Evolutionary conservation across 2,888 invertebrate genomes (phyloP).

Genomic region (Pemphredon lugubris): DNA sequence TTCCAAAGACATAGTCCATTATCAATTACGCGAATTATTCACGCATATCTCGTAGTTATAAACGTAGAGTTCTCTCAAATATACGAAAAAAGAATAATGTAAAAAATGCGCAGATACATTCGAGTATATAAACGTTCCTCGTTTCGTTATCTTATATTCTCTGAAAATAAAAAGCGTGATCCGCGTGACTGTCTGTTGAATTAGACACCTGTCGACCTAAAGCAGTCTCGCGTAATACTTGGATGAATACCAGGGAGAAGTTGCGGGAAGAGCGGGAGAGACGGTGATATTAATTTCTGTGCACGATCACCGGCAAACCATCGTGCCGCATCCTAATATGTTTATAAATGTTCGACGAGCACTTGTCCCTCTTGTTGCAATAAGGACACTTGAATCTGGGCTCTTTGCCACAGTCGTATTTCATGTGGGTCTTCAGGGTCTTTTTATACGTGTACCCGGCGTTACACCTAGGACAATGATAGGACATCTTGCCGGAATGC

Average conservation of each 20-base stretch:
- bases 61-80: not conserved
- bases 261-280: not conserved
- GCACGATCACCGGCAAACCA: slow-evolving; percentile 76
- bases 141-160: no score
- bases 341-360: slow-evolving; percentile 81
- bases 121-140: not conserved
- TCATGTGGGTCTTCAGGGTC: slow-evolving; percentile 81
- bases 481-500: slow-evolving; percentile 72
- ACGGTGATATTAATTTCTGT: slow-evolving; percentile 64
- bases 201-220: no score
- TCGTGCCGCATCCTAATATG: slow-evolving; percentile 77
- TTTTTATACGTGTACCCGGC: slow-evolving; percentile 80
- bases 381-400: slow-evolving; percentile 81
- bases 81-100: not conserved
- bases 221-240: not conserved
- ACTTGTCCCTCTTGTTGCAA: slow-evolving; percentile 83
- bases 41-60: no score
- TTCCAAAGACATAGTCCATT: no score
- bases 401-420: slow-evolving; percentile 81
- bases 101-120: not conserved
- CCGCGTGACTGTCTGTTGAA: no score
- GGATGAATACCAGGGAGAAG: not conserved
- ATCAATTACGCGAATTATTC: no score
- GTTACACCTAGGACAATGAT: slow-evolving; percentile 80
- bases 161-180: no score